These are phyloP conservation scores for Cephus spinipes DNA, from an alignment of 2,888 invertebrate species.

Conservation along the genomic window DNA sequence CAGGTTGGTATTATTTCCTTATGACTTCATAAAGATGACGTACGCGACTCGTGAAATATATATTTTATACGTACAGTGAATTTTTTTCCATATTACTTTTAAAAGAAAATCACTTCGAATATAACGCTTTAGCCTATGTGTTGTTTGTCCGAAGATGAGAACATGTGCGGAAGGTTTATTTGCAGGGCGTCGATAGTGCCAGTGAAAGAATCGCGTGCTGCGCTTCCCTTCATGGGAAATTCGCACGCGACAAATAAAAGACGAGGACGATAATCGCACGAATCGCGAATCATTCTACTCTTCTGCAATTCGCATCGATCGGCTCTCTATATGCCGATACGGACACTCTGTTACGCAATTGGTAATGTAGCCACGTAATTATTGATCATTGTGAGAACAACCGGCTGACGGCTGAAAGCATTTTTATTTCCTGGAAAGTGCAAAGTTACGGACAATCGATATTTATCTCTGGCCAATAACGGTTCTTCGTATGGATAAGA, in stretches of 20 bases:
- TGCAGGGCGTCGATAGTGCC: not conserved
- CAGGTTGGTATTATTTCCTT: not conserved
- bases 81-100: too few relatives aligned
- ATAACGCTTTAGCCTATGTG: not conserved
- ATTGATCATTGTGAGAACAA: constrained; percentile 3
- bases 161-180: not conserved
- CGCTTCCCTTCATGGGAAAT: not conserved
- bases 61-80: too few relatives aligned
- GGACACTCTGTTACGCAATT: not conserved
- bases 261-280: not conserved
- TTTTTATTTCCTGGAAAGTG: not conserved
- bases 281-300: not conserved
- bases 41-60: not conserved
- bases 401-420: constrained; percentile 4
- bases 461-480: not conserved
- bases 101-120: not conserved
- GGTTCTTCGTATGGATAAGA: not conserved
- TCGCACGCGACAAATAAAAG: not conserved
- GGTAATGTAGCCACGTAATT: not conserved
- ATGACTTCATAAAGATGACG: not conserved
- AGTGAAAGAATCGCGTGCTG: not conserved
- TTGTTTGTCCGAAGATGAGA: not conserved
- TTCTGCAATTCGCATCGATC: not conserved
- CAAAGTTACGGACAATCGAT: not conserved
- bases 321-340: not conserved